phyloP scores from a whole-genome alignment of 2,888 invertebrate species.

The Athalia rosae region DNA sequence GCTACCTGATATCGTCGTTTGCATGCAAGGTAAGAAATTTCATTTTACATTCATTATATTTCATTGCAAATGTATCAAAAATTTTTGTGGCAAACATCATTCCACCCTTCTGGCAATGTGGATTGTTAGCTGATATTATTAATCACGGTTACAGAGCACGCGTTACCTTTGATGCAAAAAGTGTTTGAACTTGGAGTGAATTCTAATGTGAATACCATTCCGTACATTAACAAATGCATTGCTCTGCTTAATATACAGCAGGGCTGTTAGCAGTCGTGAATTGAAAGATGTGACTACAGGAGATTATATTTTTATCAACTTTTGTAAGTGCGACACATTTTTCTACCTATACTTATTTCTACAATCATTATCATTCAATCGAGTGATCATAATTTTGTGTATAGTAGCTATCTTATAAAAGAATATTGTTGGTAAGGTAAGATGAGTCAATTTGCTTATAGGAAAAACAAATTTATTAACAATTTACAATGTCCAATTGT shows the following conservation, averaged over 20 bases:
- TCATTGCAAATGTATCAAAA: neutral
- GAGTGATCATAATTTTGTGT: neutral
- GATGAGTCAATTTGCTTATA: neutral
- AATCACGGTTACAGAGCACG: conserved; percentile 80
- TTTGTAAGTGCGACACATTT: neutral
- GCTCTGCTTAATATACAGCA: conserved; percentile 88
- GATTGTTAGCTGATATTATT: conserved; percentile 18
- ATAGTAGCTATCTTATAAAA: neutral
- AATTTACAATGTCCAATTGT: conserved; percentile 29
- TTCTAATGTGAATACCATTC: conserved; percentile 85
- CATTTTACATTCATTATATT: conserved; percentile 14
- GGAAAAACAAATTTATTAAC: conserved; percentile 28
- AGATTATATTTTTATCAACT: conserved; percentile 16
- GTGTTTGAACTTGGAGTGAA: conserved; percentile 89
- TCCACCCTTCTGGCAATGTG: neutral
- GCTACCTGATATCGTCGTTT: conserved; percentile 87
- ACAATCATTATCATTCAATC: conserved; percentile 16
- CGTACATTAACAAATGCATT: conserved; percentile 87
- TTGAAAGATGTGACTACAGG: neutral
- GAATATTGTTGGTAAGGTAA: neutral
- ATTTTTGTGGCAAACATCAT: neutral
- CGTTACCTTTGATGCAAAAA: conserved; percentile 84
- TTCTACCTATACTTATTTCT: neutral
- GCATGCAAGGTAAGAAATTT: conserved; percentile 79
- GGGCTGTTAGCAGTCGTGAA: conserved; percentile 78